Conservation (phyloP, 2,888 invertebrate genomes). For the Selenia dentaria region DNA sequence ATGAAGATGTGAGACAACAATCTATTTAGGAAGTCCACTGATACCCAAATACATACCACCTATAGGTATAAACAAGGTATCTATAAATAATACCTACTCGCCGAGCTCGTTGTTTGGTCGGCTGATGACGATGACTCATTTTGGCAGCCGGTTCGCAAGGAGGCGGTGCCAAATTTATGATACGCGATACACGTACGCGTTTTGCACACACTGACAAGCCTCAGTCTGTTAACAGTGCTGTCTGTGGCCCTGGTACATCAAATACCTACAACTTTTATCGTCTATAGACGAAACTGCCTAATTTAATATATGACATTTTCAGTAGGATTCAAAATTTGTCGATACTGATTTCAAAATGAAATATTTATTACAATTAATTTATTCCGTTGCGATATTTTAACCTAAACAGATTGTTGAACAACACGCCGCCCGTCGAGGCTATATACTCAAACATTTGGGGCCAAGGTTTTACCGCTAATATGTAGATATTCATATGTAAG, state of each 20-base stretch:
- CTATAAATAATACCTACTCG: slow-evolving; percentile 22
- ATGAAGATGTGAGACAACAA: slow-evolving; percentile 36
- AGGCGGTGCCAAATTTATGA: slow-evolving; percentile 71
- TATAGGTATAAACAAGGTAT: slow-evolving; percentile 21
- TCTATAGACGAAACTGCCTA: too few species aligned
- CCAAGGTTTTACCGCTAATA: slow-evolving; percentile 76
- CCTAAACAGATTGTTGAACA: slow-evolving; percentile 69
- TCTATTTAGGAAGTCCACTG: slow-evolving; percentile 33
- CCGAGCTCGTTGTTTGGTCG: slow-evolving; percentile 36
- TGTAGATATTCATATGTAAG: slow-evolving; percentile 66
- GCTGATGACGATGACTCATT: slow-evolving; percentile 62
- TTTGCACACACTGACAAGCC: slow-evolving; percentile 50
- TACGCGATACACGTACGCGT: slow-evolving; percentile 49
- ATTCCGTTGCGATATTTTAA: slow-evolving; percentile 70
- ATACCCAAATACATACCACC: slow-evolving; percentile 22
- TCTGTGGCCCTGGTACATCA: slow-evolving; percentile 36
- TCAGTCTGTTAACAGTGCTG: slow-evolving; percentile 29
- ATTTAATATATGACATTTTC: too few species aligned
- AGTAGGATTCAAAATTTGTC: background rate
- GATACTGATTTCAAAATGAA: slow-evolving; percentile 11
- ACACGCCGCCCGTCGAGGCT: slow-evolving; percentile 62
- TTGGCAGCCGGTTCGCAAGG: slow-evolving; percentile 70
- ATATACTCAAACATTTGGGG: slow-evolving; percentile 68
- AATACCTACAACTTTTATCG: slow-evolving; percentile 24
- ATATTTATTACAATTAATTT: slow-evolving; percentile 44